Evolutionary conservation across 2,113 vertebrate genomes (phyloP).

Genomic region (Brevimyrus niger): DNA sequence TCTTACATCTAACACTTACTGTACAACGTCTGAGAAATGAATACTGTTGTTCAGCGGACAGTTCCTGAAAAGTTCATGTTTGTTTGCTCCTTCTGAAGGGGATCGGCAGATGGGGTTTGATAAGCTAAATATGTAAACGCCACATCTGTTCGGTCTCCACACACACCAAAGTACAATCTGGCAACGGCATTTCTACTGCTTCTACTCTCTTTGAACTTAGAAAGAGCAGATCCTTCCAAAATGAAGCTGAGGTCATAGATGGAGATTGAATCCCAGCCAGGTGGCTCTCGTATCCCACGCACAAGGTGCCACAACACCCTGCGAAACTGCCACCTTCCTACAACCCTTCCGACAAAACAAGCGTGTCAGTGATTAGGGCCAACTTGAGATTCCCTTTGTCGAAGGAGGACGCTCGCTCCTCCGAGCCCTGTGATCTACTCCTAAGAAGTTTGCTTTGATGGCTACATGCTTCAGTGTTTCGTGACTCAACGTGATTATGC

Average conservation of each 20-base stretch:
- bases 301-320: neutral
- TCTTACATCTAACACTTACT: neutral
- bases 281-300: neutral
- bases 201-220: conserved; percentile 2
- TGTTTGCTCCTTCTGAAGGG: neutral
- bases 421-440: neutral
- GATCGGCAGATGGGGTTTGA: neutral
- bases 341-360: neutral
- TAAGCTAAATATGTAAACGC: neutral
- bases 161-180: neutral
- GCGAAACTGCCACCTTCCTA: neutral
- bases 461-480: neutral
- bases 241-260: neutral
- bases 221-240: conserved; percentile 15
- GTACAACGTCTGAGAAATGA: neutral
- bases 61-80: neutral
- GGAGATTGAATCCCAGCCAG: neutral
- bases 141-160: neutral
- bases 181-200: neutral
- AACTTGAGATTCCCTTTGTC: neutral
- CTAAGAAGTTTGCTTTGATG: neutral
- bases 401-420: neutral
- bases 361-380: neutral
- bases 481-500: neutral
- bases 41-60: neutral